Evolutionary conservation across 2,113 vertebrate genomes (phyloP), one percentile per base, ranked within the genome.

Genomic region (Quiscalus mexicanus): DNA sequence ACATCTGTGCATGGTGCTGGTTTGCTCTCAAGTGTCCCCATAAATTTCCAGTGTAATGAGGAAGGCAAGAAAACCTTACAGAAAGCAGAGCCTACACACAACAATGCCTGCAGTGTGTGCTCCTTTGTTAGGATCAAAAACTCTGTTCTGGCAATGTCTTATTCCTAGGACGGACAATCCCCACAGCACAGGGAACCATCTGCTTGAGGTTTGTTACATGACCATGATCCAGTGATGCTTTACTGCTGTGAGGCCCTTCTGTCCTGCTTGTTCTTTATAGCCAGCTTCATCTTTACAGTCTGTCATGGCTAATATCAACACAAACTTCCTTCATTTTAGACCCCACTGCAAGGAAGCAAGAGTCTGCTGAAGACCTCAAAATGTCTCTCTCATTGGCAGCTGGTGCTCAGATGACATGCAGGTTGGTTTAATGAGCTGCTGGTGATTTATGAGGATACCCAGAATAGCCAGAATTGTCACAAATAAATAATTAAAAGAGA

Each of bases 221-320:
- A 58, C 41, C 5, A 3, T 1, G 19, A 58, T 76, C n/a, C 53
- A 65, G 49, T 35, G 1, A 0, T 58, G 27, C 53, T 45, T 88
- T 27, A 73, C 88, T 83, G 88, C 82, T 94, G 53, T 30, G 90
- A 91, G 39, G 18, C 21, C 71, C 90, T 91, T 93, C 90, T 90
- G 85, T 88, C 59, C 44, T 80, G 22, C 27, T 28, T 9, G 1
- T 41, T 73, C 53, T 59, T 60, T 33, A 39, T n/a, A 62, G 11
- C 7, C 31, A 47, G 0, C 9, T 30, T 92, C 53, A 83, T 71
- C 59, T 94, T 80, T 45, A 35, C 45, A 76, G 94, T 92, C 88
- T 88, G 82, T 70, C 1, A 0, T 42, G 27, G 63, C 15, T 70
- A 47, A 71, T 14, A 49, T 12, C 37, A 90, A 24, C 60, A 71